Percentiles rank a stretch among this genome's conserved stretches.
These are phyloP conservation scores for Hybos culiciformis DNA, from an alignment of 2,888 invertebrate genomes.

Conservation along the genomic window DNA sequence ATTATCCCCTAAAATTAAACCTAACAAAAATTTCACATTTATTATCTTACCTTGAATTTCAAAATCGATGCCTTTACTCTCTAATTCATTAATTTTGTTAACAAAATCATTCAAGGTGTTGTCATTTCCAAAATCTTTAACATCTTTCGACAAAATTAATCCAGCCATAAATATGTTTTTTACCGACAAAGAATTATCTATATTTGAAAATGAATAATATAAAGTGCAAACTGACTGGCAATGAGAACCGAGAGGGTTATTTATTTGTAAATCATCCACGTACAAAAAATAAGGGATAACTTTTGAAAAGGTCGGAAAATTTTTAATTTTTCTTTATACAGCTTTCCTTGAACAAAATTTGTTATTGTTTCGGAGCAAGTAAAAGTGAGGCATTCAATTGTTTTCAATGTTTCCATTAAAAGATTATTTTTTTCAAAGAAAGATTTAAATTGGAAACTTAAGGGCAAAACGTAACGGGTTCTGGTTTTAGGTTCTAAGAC, in stretches of 20 bases:
- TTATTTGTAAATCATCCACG: constrained; percentile 1
- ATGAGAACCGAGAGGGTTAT: constrained; percentile 4
- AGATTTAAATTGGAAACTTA: constrained; percentile 2
- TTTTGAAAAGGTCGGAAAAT: background rate
- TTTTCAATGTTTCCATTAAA: background rate
- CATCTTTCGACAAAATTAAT: constrained; percentile 2
- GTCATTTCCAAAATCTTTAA: background rate
- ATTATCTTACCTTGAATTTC: background rate
- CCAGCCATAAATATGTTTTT: constrained; percentile 3
- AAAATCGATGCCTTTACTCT: background rate
- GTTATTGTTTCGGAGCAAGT: background rate
- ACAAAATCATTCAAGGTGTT: background rate
- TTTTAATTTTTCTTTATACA: background rate
- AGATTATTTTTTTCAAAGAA: constrained; percentile 1
- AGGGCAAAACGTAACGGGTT: background rate
- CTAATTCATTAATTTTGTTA: background rate
- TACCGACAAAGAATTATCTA: constrained; percentile 1
- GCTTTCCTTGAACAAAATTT: constrained; percentile 1
- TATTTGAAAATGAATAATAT: constrained; percentile 7
- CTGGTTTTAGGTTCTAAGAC: background rate
- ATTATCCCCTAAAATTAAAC: constrained; percentile 3
- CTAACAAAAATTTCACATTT: background rate
- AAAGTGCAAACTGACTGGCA: too few relatives aligned
- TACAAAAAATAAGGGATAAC: constrained; percentile 1
- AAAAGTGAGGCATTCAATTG: background rate